A percentile compares a stretch with the other conserved stretches of the same genome.
These are phyloP conservation scores for Aplidium turbinatum DNA, from an alignment of 23 tunicate genomes.

Conservation along the genomic window DNA sequence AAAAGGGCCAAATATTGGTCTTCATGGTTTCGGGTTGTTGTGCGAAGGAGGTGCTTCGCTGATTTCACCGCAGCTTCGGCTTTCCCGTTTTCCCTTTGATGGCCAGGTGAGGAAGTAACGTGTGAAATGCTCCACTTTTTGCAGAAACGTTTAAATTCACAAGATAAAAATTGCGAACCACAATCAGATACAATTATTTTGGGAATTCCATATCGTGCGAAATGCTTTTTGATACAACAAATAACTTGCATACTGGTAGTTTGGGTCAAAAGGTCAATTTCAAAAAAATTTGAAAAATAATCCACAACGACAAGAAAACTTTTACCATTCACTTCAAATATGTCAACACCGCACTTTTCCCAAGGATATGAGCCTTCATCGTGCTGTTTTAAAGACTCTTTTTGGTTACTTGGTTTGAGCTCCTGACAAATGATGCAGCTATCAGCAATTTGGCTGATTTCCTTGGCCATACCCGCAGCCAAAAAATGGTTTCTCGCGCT, in stretches of 20 bases:
- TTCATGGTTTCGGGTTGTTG: neutral
- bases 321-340: slow-evolving; percentile 16
- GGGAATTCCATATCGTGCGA: slow-evolving; percentile 27
- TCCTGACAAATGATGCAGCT: slow-evolving; percentile 12
- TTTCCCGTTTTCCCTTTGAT: slow-evolving; percentile 22
- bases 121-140: slow-evolving; percentile 25
- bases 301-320: slow-evolving; percentile 10
- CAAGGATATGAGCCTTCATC: slow-evolving; percentile 16
- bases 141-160: slow-evolving; percentile 11
- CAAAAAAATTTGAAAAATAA: slow-evolving; percentile 34
- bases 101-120: slow-evolving; percentile 35
- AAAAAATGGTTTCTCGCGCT: slow-evolving; percentile 17
- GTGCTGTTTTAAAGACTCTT: slow-evolving; percentile 9
- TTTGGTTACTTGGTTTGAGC: slow-evolving; percentile 5
- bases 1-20: slow-evolving; percentile 33
- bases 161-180: slow-evolving; percentile 18
- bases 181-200: slow-evolving; percentile 15
- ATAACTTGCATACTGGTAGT: slow-evolving; percentile 12
- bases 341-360: slow-evolving; percentile 29
- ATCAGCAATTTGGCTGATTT: slow-evolving; percentile 6
- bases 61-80: slow-evolving; percentile 27
- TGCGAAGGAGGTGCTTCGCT: neutral
- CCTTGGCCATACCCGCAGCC: slow-evolving; percentile 33
- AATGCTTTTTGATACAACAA: slow-evolving; percentile 17
- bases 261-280: slow-evolving; percentile 14